phyloP scores from a whole-genome alignment of 2,113 vertebrate species.

The Callospermophilus lateralis region DNA sequence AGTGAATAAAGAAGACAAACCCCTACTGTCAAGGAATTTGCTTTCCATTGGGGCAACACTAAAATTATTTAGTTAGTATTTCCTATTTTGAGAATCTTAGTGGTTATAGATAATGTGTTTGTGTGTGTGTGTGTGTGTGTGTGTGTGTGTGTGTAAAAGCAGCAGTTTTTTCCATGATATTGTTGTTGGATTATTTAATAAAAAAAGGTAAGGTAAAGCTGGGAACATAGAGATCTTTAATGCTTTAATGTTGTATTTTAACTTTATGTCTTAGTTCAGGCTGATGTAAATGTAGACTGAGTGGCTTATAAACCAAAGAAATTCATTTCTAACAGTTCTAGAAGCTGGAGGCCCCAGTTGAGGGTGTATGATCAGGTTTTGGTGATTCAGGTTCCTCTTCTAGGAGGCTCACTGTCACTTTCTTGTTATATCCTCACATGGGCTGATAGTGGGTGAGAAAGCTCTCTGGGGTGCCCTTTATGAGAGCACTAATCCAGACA shows the following conservation, averaged over 20 bases:
- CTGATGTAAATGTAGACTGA: neutral
- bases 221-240: neutral
- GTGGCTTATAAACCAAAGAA: neutral
- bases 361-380: neutral
- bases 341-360: neutral
- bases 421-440: neutral
- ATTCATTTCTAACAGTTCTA: neutral
- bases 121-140: neutral
- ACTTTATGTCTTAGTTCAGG: neutral
- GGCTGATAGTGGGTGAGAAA: neutral
- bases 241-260: neutral
- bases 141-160: too few relatives aligned
- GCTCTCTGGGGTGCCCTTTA: neutral
- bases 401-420: neutral
- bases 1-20: neutral
- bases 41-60: neutral
- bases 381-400: too few relatives aligned
- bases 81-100: constrained; percentile 18
- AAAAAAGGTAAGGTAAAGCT: neutral
- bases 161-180: neutral
- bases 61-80: neutral
- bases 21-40: neutral
- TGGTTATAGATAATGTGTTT: neutral
- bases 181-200: neutral
- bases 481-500: neutral